These are phyloP conservation scores for Laodelphax striatellus DNA, from an alignment of 1,140 invertebrate genomes.

Conservation along the genomic window DNA sequence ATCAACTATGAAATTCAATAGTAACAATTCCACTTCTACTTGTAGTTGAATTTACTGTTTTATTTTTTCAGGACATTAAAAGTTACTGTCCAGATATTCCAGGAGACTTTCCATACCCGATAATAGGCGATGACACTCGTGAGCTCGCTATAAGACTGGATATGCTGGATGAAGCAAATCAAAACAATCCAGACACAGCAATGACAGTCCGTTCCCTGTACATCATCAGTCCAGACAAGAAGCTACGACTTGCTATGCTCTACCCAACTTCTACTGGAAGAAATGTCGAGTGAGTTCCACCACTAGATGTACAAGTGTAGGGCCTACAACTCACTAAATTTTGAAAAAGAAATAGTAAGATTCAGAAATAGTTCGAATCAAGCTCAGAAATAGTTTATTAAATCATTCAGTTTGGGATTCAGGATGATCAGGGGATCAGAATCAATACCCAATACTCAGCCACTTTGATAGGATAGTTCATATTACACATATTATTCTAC, in stretches of 20 bases:
- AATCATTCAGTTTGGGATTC: too few species aligned
- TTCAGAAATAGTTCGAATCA: too few species aligned
- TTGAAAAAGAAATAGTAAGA: too few species aligned
- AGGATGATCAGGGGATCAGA: too few species aligned
- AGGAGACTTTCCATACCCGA: conserved; percentile 69
- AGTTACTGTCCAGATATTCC: conserved; percentile 54
- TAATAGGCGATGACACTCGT: conserved; percentile 73
- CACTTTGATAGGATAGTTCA: too few species aligned
- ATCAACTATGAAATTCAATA: too few species aligned
- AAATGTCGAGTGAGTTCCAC: conserved; percentile 71
- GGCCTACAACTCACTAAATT: too few species aligned
- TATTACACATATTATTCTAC: too few species aligned
- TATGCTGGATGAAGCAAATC: conserved; percentile 77
- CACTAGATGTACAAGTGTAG: too few species aligned
- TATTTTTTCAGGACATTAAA: conserved; percentile 51
- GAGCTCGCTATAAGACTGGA: conserved; percentile 64
- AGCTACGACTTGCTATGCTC: conserved; percentile 70
- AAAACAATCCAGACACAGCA: conserved; percentile 52
- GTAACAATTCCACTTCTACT: too few species aligned
- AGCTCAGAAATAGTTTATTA: too few species aligned
- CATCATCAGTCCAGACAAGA: conserved; percentile 77
- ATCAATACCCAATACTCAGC: too few species aligned
- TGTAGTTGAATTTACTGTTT: not conserved
- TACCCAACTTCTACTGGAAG: conserved; percentile 86
- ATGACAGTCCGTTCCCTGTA: conserved; percentile 76